These are phyloP conservation scores for Augochlorella aurata DNA, from an alignment of 2,888 invertebrate genomes.

Conservation along the genomic window DNA sequence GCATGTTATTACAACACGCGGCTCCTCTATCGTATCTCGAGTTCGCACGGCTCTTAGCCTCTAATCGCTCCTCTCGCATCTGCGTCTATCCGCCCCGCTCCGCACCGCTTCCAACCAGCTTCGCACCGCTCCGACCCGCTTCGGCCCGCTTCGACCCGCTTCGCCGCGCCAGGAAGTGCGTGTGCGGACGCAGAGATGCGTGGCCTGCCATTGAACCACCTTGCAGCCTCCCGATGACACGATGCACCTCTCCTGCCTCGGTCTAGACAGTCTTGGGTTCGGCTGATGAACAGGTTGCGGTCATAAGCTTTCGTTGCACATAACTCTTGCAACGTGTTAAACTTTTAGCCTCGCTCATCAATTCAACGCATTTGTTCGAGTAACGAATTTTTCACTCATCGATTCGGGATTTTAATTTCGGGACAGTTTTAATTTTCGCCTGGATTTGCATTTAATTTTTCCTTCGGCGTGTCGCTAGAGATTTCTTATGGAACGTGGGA, in stretches of 20 bases:
- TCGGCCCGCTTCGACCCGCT: too few relatives aligned
- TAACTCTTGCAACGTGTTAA: neutral
- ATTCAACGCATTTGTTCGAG: too few relatives aligned
- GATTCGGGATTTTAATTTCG: too few relatives aligned
- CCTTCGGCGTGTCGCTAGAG: too few relatives aligned
- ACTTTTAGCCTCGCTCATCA: neutral
- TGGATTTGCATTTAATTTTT: too few relatives aligned
- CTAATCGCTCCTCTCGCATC: conserved; percentile 58
- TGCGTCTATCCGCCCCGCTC: conserved; percentile 24
- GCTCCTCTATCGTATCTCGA: conserved; percentile 69
- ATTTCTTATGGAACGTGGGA: too few relatives aligned
- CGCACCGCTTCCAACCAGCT: too few relatives aligned
- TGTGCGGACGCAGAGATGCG: conserved; percentile 5
- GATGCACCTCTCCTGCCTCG: neutral
- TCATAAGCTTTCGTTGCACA: too few relatives aligned
- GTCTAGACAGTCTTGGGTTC: neutral
- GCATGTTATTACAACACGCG: conserved; percentile 70
- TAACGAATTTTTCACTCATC: too few relatives aligned
- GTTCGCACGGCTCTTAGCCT: conserved; percentile 64
- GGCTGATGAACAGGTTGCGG: neutral
- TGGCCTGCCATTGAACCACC: conserved; percentile 27
- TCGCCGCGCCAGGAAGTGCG: conserved; percentile 25
- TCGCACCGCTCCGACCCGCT: too few relatives aligned
- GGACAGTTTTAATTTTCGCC: too few relatives aligned
- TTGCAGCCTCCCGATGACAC: conserved; percentile 6